phyloP scores from a whole-genome alignment of 2,888 invertebrate genomes.

The Caenorhabditis uteleia region DNA sequence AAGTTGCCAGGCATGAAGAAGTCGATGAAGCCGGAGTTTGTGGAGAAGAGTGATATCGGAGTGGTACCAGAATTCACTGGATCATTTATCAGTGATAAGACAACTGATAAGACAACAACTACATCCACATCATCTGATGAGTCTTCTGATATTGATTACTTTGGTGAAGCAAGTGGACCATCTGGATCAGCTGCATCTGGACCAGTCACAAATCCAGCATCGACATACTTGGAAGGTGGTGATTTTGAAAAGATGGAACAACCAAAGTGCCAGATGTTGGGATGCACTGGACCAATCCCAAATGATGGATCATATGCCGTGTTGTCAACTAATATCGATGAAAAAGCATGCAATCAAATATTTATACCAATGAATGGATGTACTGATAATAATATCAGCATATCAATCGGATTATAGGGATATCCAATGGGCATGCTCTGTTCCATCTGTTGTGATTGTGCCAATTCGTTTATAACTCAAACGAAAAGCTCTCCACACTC shows the following conservation, averaged over 20 bases:
- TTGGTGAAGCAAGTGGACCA: slow-evolving; percentile 17
- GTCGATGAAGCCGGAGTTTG: slow-evolving; percentile 7
- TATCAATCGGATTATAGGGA: slow-evolving; percentile 24
- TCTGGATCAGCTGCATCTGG: no score
- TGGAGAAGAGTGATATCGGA: neutral
- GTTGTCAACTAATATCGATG: slow-evolving; percentile 20
- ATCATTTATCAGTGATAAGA: slow-evolving; percentile 18
- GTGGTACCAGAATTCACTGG: slow-evolving; percentile 34
- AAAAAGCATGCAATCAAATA: slow-evolving; percentile 56
- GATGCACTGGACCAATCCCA: slow-evolving; percentile 63
- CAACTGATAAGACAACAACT: slow-evolving; percentile 2
- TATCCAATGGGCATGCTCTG: slow-evolving; percentile 67
- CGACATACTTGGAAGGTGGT: slow-evolving; percentile 58
- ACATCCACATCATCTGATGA: no score
- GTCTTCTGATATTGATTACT: slow-evolving; percentile 34
- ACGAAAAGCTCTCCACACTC: no score
- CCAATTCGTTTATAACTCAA: slow-evolving; percentile 50
- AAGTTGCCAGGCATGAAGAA: slow-evolving; percentile 39
- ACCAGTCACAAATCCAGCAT: slow-evolving; percentile 61
- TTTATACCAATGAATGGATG: slow-evolving; percentile 64
- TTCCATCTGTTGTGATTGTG: slow-evolving; percentile 65
- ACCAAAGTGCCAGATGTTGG: slow-evolving; percentile 60
- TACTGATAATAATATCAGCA: slow-evolving; percentile 38
- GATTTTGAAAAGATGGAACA: slow-evolving; percentile 55
- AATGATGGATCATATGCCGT: slow-evolving; percentile 58